These are phyloP conservation scores for Enoplosus armatus DNA, from an alignment of 2,797 vertebrate genomes.

Conservation along the genomic window DNA sequence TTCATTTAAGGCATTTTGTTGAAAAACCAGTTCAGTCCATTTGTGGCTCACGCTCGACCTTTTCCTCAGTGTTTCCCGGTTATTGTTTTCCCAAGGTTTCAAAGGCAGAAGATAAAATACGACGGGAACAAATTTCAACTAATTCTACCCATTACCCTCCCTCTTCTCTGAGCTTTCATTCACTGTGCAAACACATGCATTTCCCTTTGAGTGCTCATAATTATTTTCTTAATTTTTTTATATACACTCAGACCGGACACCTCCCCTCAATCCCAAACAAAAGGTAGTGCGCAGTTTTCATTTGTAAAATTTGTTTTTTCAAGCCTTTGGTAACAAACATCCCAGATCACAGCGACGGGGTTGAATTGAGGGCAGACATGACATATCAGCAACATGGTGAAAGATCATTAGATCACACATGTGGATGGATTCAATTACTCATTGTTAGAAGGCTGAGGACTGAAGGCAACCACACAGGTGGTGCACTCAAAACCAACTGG, in stretches of 20 bases:
- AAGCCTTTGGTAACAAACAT: constrained; percentile 70
- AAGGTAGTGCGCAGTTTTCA: constrained; percentile 57
- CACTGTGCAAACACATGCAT: constrained; percentile 65
- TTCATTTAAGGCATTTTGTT: not conserved
- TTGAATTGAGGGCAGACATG: constrained; percentile 46
- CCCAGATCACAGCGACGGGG: constrained; percentile 53
- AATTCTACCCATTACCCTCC: constrained; percentile 37
- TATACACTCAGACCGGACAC: constrained; percentile 57
- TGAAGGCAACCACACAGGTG: not conserved
- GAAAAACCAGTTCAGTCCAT: not conserved
- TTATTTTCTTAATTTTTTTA: constrained; percentile 67
- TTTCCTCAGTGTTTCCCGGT: constrained; percentile 47
- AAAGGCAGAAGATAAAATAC: constrained; percentile 64
- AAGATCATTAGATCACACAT: constrained; percentile 44
- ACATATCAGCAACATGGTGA: constrained; percentile 13
- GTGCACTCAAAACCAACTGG: not conserved
- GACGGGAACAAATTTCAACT: constrained; percentile 56
- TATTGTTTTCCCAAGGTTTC: constrained; percentile 72
- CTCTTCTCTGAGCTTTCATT: constrained; percentile 41
- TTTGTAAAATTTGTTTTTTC: constrained; percentile 65
- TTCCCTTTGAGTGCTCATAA: constrained; percentile 59
- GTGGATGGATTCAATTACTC: constrained; percentile 31
- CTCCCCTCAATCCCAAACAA: constrained; percentile 70
- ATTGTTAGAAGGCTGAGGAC: constrained; percentile 32
- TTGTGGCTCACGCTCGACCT: not conserved